Percentiles rank a stretch among this genome's conserved stretches.
Conservation (phyloP, 2,113 vertebrate genomes). For the Zosterops borbonicus region DNA sequence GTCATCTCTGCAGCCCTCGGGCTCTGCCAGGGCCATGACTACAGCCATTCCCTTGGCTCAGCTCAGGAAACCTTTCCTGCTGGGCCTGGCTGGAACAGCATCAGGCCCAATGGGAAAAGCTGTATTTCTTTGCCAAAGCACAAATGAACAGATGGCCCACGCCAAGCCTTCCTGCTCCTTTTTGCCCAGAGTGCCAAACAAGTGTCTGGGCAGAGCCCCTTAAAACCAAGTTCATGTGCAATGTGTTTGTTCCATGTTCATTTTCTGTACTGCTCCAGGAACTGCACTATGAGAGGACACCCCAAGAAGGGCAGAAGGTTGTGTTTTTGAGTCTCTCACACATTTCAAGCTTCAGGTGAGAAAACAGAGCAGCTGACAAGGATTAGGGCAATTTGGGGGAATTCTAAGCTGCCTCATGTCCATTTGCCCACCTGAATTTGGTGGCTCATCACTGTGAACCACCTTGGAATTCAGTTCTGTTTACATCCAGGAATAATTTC, state of each 20-base stretch:
- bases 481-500: background rate
- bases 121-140: background rate
- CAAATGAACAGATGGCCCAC: background rate
- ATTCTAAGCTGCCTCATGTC: background rate
- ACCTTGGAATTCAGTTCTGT: background rate
- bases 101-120: rapidly evolving
- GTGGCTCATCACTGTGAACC: rapidly evolving
- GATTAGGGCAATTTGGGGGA: background rate
- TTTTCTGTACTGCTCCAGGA: background rate
- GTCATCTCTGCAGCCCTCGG: background rate
- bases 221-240: background rate
- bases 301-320: no score
- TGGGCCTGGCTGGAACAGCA: background rate
- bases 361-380: background rate
- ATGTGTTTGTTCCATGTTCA: rapidly evolving
- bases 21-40: background rate
- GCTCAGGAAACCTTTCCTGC: background rate
- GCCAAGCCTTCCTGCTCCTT: no score
- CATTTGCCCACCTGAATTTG: background rate
- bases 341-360: background rate
- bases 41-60: background rate
- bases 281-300: background rate
- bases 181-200: background rate
- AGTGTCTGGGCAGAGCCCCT: background rate
- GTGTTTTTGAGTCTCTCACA: background rate